A percentile compares a stretch with the other conserved stretches of the same genome.
Conservation (phyloP, 1,140 invertebrate species). For the Phortica variegata region DNA sequence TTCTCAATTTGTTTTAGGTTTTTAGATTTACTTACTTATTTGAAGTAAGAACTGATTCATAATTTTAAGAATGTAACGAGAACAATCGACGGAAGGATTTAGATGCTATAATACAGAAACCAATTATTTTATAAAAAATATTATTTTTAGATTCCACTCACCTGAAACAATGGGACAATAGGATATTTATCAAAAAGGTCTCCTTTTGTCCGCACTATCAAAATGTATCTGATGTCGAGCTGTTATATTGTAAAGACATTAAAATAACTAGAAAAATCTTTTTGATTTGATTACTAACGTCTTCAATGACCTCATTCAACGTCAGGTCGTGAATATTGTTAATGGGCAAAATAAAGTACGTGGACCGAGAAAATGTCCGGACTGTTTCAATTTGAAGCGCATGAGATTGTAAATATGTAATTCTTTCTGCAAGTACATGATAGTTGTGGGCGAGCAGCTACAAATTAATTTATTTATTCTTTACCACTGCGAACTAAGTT, state of each 20-base stretch:
- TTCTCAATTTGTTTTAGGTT: too few relatives aligned
- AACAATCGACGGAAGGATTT: too few relatives aligned
- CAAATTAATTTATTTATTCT: too few relatives aligned
- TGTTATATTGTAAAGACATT: constrained; percentile 28
- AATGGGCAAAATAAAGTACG: constrained; percentile 59
- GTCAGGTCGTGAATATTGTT: constrained; percentile 61
- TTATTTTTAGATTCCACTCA: too few relatives aligned
- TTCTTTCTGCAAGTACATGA: constrained; percentile 56
- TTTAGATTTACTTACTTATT: too few relatives aligned
- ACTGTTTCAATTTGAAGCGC: constrained; percentile 60
- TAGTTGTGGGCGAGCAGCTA: too few relatives aligned
- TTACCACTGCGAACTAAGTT: constrained; percentile 7
- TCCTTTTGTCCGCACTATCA: constrained; percentile 53
- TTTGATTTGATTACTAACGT: constrained; percentile 46
- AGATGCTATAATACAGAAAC: too few relatives aligned
- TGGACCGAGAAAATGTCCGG: constrained; percentile 49
- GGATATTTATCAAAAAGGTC: constrained; percentile 19
- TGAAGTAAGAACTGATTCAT: too few relatives aligned
- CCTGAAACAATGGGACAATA: constrained; percentile 45
- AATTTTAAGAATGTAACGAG: too few relatives aligned
- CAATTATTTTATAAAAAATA: too few relatives aligned
- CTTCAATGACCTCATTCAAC: constrained; percentile 65
- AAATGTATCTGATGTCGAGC: constrained; percentile 57
- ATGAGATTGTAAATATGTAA: constrained; percentile 60
- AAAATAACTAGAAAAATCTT: neutral